Evolutionary conservation across 2,113 vertebrate genomes (phyloP), one percentile per base, ranked within the genome.

Genomic region (Mirounga angustirostris): DNA sequence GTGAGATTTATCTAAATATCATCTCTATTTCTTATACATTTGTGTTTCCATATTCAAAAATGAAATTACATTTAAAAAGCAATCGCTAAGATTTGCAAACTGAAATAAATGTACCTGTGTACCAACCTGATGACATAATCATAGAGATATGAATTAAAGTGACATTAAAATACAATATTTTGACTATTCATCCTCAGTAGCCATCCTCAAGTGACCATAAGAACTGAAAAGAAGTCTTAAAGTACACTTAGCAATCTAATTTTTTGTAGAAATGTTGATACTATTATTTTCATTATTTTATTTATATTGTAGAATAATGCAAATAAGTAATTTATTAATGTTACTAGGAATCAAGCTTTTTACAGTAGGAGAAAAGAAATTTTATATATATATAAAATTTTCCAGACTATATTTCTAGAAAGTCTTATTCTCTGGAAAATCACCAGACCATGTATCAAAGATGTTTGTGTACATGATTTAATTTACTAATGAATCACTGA

Each of bases 151-250:
- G 36, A 40, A 93, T 87, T 90, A 74, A 89, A 89, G 28, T 83
- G 58, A 94, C 1, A 36, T 89, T 87, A 21, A 96, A 82, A 63
- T 65, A 78, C 14, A 54, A 16, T 65, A 52, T 95, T 89, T 97
- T 92, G 30, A 46, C 13, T 22, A 2, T 16, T 54, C 24, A 76
- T 81, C 5, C 13, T 92, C 30, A 36, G 4, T 40, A 71, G 16
- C 10, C 59, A 56, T 40, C 54, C n/a, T 54, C 43, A 73, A 58
- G 50, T 43, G 22, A 65, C 7, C 82, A 10, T 67, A 65, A 89
- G 28, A 56, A 19, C 33, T 63, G 13, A 89, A 65, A 92, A 52
- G 28, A 52, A 84, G 15, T 79, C 33, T 93, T 46, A 50, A 88
- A 92, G 30, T 36, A 79, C 9, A 54, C 33, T 73, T 40, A 78